phyloP scores from a whole-genome alignment of 2,888 invertebrate species.

The Unio pictorum region DNA sequence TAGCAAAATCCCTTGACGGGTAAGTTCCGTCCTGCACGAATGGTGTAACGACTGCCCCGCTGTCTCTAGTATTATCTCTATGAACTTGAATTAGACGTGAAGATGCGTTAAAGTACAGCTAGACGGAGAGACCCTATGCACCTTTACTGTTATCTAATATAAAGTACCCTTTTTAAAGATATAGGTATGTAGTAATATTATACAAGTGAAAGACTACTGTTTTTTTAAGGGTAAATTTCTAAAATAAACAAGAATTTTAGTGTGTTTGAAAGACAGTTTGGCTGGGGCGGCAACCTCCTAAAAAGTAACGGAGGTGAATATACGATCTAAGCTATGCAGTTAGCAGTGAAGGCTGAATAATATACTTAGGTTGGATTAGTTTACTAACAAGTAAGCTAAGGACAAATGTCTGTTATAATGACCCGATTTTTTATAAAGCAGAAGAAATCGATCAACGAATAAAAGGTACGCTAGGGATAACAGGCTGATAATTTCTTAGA shows the following conservation, averaged over 20 bases:
- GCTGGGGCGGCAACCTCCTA: slow-evolving; percentile 47
- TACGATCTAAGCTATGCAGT: slow-evolving; percentile 12
- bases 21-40: slow-evolving; percentile 36
- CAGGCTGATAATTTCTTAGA: slow-evolving; percentile 54
- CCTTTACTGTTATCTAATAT: slow-evolving; percentile 40
- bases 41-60: slow-evolving; percentile 30
- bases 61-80: slow-evolving; percentile 26
- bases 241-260: too few relatives aligned
- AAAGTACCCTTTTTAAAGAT: too few relatives aligned
- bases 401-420: too few relatives aligned
- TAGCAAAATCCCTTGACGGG: slow-evolving; percentile 37
- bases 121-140: slow-evolving; percentile 37
- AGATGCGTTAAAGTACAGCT: slow-evolving; percentile 20
- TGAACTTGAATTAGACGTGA: slow-evolving; percentile 26
- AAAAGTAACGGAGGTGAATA: slow-evolving; percentile 46
- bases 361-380: too few relatives aligned
- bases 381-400: too few relatives aligned
- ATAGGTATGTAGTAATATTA: too few relatives aligned
- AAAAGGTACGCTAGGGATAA: slow-evolving; percentile 60
- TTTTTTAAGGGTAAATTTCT: too few relatives aligned
- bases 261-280: slow-evolving; percentile 38
- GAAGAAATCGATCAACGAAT: slow-evolving; percentile 30
- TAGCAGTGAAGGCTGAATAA: too few relatives aligned
- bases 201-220: too few relatives aligned
- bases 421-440: too few relatives aligned